Evolutionary conservation across 1,140 invertebrate genomes (phyloP).

Genomic region (Drosophila pruinosa): DNA sequence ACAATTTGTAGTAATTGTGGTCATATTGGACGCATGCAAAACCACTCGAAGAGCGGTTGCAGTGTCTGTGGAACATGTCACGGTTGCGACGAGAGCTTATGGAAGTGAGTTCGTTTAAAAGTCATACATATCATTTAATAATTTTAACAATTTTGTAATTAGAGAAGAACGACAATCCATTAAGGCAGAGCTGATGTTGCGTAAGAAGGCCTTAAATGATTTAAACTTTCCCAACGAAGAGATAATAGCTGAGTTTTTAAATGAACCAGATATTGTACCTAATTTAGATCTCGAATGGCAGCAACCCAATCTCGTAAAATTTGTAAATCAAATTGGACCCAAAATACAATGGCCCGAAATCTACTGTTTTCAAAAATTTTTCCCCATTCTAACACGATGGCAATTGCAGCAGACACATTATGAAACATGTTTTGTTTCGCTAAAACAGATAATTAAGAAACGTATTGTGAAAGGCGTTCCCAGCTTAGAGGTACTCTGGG

Average conservation of each 20-base stretch:
- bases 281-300: conserved; percentile 85
- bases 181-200: conserved; percentile 88
- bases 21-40: conserved; percentile 86
- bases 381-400: conserved; percentile 90
- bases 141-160: not conserved
- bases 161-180: conserved; percentile 86
- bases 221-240: conserved; percentile 88
- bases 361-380: conserved; percentile 90
- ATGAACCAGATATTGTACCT: conserved; percentile 83
- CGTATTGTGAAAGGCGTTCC: conserved; percentile 82
- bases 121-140: not conserved
- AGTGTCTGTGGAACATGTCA: conserved; percentile 84
- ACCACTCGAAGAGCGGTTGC: conserved; percentile 87
- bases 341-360: conserved; percentile 89
- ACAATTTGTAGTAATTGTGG: conserved; percentile 88
- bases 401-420: conserved; percentile 71
- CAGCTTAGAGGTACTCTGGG: conserved; percentile 89
- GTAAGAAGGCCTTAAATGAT: conserved; percentile 87
- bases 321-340: conserved; percentile 87
- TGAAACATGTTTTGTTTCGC: conserved; percentile 56
- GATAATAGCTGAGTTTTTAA: conserved; percentile 90
- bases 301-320: conserved; percentile 87
- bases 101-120: conserved; percentile 84
- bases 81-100: conserved; percentile 85
- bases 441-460: conserved; percentile 85